Evolutionary conservation across 2,113 vertebrate genomes (phyloP), one percentile per base, ranked within the genome.

Genomic region (Megaptera novaeangliae): DNA sequence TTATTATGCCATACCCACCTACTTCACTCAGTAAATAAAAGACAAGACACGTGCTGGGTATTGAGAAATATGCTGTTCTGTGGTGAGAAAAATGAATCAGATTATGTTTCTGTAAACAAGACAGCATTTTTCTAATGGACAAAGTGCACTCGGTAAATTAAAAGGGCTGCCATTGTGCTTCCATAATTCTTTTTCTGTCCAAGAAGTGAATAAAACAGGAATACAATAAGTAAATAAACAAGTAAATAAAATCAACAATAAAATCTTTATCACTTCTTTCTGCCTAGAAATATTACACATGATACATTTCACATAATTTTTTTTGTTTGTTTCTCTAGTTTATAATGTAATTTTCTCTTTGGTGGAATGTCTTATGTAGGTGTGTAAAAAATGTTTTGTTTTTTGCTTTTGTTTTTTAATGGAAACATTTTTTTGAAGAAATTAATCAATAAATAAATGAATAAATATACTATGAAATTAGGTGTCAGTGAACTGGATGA

Each of bases 241-340:
- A 98, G 97, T 97, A 96, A 98, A 98, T 98, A 98, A 98, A 98
- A 97, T 66, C 46, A 55, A 97, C 74, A 96, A 61, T 98, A 97
- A 97, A 98, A 97, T 87, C 66, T 97, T 97, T 97, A 98, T 98
- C 49, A 90, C 95, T 92, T 86, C 59, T 93, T 66, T 96, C 86
- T 95, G 61, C 78, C 55, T 93, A 59, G 82, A 88, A 97, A 92
- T 86, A 89, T 72, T 93, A 91, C 41, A 81, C 55, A 93, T 13
- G n/a, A 74, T 74, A 25, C 18, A 75, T 93, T 66, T 97, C 6
- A 93, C 41, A 91, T 84, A 83, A 55, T 52, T 78, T 93, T 72
- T 72, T 14, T 72, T 14, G 87, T 75, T 44, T n/a, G 41, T 84
- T 41, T n/a, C 18, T 72, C 11, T 78, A 78, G 29, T 21, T 69